Evolutionary conservation across 2,113 vertebrate genomes (phyloP).

Genomic region (Podiceps cristatus): DNA sequence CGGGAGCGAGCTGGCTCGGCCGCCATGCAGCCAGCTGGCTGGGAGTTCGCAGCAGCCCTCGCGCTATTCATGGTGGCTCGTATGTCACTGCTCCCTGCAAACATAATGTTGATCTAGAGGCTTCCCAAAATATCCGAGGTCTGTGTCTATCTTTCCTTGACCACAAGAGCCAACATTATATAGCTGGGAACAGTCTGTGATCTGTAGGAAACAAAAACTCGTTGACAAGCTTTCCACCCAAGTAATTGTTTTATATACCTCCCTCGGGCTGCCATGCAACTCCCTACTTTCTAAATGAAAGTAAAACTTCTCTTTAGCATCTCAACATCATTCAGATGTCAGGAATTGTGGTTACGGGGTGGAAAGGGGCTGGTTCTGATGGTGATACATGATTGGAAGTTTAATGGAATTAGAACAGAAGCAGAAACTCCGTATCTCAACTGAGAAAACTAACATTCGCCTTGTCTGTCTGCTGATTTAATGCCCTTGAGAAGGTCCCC

Average conservation of each 20-base stretch:
- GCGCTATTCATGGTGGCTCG: background rate
- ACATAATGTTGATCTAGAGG: constrained; percentile 37
- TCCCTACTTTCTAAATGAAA: background rate
- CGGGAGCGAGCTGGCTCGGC: background rate
- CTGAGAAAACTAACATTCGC: background rate
- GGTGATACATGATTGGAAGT: background rate
- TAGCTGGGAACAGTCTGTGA: background rate
- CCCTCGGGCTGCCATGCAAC: background rate
- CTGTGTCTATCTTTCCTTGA: background rate
- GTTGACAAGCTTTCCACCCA: constrained; percentile 22
- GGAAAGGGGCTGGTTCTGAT: background rate
- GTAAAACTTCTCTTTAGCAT: background rate
- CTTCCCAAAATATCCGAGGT: constrained; percentile 1
- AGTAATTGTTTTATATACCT: background rate
- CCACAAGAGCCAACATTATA: background rate
- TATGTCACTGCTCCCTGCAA: background rate
- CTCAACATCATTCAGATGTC: background rate
- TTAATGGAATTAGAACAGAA: background rate
- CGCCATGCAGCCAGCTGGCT: constrained; percentile 40
- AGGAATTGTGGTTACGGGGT: background rate
- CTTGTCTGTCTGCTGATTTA: background rate
- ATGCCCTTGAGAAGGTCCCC: background rate
- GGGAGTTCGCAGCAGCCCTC: constrained; percentile 23
- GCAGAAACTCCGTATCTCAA: background rate
- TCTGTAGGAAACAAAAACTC: constrained; percentile 27